These are phyloP conservation scores for Lonchura striata DNA, from an alignment of 2,113 vertebrate species.

Conservation along the genomic window DNA sequence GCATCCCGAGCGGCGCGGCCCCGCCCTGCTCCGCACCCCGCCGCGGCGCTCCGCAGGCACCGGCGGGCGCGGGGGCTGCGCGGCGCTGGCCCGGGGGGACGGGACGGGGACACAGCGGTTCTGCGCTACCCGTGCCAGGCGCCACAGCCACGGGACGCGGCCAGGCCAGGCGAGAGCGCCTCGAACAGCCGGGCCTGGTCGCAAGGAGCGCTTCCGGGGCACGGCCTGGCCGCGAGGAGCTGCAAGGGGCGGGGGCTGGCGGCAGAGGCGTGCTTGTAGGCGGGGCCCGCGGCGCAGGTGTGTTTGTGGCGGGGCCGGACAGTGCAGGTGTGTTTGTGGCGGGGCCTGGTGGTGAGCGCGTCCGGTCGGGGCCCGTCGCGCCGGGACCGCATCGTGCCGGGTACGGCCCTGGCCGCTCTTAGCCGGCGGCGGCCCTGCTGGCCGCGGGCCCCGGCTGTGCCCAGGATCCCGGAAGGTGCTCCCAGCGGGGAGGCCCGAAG, in stretches of 20 bases:
- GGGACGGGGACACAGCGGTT: neutral
- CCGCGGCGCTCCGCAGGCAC: neutral
- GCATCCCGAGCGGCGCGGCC: neutral
- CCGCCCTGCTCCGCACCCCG: neutral
- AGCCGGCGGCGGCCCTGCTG: fast-evolving
- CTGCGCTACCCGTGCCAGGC: neutral
- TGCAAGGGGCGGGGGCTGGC: neutral
- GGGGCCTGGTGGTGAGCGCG: no score
- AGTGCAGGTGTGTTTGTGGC: no score
- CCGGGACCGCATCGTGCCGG: fast-evolving
- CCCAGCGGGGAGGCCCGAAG: neutral
- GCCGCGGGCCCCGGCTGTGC: fast-evolving
- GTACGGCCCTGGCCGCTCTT: fast-evolving
- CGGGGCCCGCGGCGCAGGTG: no score
- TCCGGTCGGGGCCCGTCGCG: fast-evolving
- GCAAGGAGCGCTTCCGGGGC: neutral
- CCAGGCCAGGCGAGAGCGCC: fast-evolving
- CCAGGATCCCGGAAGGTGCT: neutral
- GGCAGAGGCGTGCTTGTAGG: neutral
- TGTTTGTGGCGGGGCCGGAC: no score
- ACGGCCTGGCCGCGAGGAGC: no score
- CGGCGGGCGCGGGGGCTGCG: no score
- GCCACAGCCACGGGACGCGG: no score
- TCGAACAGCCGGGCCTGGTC: neutral
- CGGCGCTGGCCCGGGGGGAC: neutral